Conservation (phyloP, 2,888 invertebrate genomes). For the Lagria hirta region DNA sequence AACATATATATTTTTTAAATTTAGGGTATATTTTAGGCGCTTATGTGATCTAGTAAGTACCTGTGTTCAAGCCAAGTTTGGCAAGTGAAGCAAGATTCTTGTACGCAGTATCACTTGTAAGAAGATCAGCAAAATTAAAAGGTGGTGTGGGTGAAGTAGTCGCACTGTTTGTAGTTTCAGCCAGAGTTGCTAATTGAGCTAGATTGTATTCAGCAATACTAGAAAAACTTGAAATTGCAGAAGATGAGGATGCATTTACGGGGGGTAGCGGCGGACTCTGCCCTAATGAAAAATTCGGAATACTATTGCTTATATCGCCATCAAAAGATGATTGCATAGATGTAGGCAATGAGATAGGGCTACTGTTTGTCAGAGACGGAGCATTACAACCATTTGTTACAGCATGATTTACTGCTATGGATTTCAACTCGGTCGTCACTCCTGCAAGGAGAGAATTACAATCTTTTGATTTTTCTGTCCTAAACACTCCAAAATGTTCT, state of each 20-base stretch:
- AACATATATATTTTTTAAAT: no score
- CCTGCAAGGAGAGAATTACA: slow-evolving; percentile 56
- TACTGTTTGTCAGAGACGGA: slow-evolving; percentile 65
- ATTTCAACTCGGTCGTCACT: slow-evolving; percentile 33
- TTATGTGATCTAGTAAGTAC: no score
- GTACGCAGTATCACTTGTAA: slow-evolving; percentile 78
- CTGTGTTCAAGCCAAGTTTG: slow-evolving; percentile 73
- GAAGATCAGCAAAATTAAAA: slow-evolving; percentile 75
- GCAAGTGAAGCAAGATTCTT: slow-evolving; percentile 89
- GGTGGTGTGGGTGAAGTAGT: slow-evolving; percentile 58
- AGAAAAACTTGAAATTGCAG: slow-evolving; percentile 58
- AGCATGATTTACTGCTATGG: slow-evolving; percentile 40
- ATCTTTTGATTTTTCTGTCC: slow-evolving; percentile 61
- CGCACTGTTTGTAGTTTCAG: slow-evolving; percentile 61
- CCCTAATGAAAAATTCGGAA: slow-evolving; percentile 46
- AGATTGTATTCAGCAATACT: slow-evolving; percentile 86
- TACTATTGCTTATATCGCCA: slow-evolving; percentile 60
- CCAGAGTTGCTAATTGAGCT: slow-evolving; percentile 79
- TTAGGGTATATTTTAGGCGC: no score
- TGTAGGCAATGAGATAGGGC: slow-evolving; percentile 67
- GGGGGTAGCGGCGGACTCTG: slow-evolving; percentile 43
- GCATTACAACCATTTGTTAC: slow-evolving; percentile 46
- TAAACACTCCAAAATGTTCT: slow-evolving; percentile 73
- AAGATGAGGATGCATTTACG: slow-evolving; percentile 16
- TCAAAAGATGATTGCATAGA: slow-evolving; percentile 79